Evolutionary conservation across 2,888 invertebrate genomes (phyloP).

Genomic region (Aphrophora alni): DNA sequence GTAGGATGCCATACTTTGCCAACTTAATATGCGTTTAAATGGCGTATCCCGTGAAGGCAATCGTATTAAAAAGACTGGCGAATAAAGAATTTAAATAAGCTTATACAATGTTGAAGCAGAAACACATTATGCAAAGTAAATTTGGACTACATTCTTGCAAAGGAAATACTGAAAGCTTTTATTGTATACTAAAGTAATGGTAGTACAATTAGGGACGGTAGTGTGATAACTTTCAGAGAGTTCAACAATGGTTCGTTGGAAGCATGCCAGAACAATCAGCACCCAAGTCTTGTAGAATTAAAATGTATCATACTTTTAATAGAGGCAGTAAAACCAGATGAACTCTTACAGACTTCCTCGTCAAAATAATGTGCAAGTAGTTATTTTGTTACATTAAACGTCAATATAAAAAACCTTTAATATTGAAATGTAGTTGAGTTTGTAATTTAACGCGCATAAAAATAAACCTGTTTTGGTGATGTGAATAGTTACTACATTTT

Average conservation of each 20-base stretch:
- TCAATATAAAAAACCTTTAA: too few relatives aligned
- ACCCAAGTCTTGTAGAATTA: neutral
- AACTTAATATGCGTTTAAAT: neutral
- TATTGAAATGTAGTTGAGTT: too few relatives aligned
- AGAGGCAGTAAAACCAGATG: neutral
- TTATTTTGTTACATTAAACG: too few relatives aligned
- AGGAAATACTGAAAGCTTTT: neutral
- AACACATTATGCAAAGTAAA: neutral
- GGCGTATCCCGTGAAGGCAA: neutral
- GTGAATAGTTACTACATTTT: too few relatives aligned
- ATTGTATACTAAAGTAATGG: neutral
- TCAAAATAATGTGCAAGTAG: neutral
- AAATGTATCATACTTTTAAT: neutral
- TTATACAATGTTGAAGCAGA: neutral
- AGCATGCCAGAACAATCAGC: neutral
- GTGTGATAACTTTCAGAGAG: neutral
- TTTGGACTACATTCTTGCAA: neutral
- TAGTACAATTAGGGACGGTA: neutral
- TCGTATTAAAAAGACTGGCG: neutral
- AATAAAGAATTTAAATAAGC: neutral
- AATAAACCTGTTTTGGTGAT: too few relatives aligned
- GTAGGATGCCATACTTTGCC: neutral
- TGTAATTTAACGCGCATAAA: too few relatives aligned
- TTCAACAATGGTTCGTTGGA: neutral
- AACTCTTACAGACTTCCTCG: neutral